A percentile compares a stretch with the other conserved stretches of the same genome.
Evolutionary conservation across 2,888 invertebrate genomes (phyloP).

Genomic region (Pyrrhosoma nymphula): DNA sequence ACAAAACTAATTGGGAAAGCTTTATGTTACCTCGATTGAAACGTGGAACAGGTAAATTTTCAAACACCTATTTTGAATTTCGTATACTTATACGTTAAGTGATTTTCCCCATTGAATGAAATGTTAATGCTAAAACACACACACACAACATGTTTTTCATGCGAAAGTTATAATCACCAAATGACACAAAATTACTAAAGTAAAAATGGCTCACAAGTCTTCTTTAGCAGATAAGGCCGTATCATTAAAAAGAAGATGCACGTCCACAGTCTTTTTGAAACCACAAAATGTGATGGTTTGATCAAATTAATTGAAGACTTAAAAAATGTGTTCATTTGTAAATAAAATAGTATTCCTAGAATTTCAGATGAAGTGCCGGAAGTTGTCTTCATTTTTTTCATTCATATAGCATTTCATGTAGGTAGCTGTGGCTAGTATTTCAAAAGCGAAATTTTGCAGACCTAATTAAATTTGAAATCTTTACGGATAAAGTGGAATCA

Average conservation of each 20-base stretch:
- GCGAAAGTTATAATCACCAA: slow-evolving; percentile 63
- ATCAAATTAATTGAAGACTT: too few relatives aligned
- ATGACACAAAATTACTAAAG: slow-evolving; percentile 57
- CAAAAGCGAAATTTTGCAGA: background rate
- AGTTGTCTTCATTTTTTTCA: background rate
- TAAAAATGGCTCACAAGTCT: slow-evolving; percentile 62
- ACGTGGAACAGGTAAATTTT: slow-evolving; percentile 65
- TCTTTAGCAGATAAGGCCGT: slow-evolving; percentile 55
- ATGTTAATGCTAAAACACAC: slow-evolving; percentile 55
- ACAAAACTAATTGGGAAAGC: slow-evolving; percentile 60
- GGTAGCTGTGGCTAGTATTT: background rate
- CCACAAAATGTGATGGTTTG: too few relatives aligned
- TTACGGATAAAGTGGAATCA: background rate
- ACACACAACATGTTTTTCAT: slow-evolving; percentile 61
- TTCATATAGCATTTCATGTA: background rate
- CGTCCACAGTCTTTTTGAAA: background rate
- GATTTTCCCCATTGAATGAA: slow-evolving; percentile 63
- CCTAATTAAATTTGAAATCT: background rate
- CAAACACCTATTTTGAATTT: slow-evolving; percentile 62
- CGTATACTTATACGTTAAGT: slow-evolving; percentile 56
- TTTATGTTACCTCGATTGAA: slow-evolving; percentile 50
- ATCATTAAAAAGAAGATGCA: background rate
- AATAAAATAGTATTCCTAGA: background rate
- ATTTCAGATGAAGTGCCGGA: background rate
- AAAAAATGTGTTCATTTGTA: too few relatives aligned